Conservation (phyloP, 2,888 invertebrate genomes). For the Macrophya alboannulata region DNA sequence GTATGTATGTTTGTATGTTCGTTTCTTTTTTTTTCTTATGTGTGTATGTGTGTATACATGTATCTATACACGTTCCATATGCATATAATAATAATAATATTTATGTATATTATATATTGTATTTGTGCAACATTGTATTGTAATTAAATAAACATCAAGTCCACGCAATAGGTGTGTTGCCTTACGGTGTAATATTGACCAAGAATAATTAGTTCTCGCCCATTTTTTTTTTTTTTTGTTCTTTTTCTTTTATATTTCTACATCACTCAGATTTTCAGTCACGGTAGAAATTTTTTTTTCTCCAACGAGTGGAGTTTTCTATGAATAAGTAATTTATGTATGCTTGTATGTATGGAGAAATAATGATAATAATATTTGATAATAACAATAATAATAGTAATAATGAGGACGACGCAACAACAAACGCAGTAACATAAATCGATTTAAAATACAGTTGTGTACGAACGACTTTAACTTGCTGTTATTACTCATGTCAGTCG, state of each 20-base stretch:
- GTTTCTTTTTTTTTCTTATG: not conserved
- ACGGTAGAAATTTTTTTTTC: not conserved
- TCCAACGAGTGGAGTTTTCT: not conserved
- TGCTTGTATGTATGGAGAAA: not conserved
- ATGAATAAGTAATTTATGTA: not conserved
- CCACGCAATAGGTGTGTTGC: not conserved
- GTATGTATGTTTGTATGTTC: constrained; percentile 63
- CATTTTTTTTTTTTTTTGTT: not conserved
- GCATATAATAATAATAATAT: not conserved
- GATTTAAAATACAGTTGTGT: not conserved
- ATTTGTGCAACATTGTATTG: constrained; percentile 43
- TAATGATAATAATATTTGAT: not conserved
- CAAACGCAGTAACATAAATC: constrained; percentile 7
- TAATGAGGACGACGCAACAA: constrained; percentile 6
- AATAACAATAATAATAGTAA: not conserved
- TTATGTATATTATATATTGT: not conserved
- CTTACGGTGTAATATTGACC: not conserved
- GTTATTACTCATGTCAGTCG: not conserved
- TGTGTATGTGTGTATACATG: not conserved
- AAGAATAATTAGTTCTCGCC: not conserved
- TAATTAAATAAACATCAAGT: constrained; percentile 34
- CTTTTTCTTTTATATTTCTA: not conserved
- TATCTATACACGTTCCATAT: not conserved
- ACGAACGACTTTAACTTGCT: not conserved
- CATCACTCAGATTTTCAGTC: not conserved